These are phyloP conservation scores for Eonycteris spelaea DNA, from an alignment of 2,113 vertebrate genomes.

Conservation along the genomic window DNA sequence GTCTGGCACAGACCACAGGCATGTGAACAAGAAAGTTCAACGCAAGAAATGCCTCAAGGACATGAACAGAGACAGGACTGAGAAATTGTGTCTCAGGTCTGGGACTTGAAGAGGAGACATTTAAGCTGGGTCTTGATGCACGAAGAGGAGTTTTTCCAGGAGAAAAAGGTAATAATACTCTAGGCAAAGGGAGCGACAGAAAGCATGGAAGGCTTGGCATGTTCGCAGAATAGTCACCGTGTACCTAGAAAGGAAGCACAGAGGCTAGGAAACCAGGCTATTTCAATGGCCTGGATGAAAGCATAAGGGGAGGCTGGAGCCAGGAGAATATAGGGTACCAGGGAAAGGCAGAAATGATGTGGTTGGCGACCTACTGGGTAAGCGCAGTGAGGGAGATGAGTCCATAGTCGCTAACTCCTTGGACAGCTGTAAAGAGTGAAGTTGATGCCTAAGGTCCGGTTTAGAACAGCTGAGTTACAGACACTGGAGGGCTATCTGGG, in stretches of 20 bases:
- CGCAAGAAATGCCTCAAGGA: not conserved
- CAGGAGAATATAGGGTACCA: not conserved
- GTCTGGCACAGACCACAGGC: not conserved
- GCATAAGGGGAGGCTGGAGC: not conserved
- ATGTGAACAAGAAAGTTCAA: not conserved
- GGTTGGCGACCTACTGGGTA: not conserved
- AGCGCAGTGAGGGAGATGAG: not conserved
- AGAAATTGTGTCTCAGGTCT: not conserved
- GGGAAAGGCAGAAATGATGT: not conserved
- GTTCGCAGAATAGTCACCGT: not conserved
- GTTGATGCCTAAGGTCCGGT: not conserved
- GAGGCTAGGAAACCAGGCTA: not conserved
- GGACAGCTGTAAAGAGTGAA: not conserved
- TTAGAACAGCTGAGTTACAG: not conserved
- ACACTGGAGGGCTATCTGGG: not conserved
- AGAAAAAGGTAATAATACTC: not conserved
- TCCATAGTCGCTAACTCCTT: not conserved
- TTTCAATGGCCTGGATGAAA: not conserved
- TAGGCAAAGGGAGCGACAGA: not conserved
- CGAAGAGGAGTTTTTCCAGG: not conserved
- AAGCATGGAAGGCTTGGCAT: not conserved
- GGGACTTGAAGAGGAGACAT: not conserved
- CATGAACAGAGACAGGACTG: not conserved
- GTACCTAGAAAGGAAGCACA: not conserved
- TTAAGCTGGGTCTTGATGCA: not conserved